Percentiles rank a stretch among this genome's conserved stretches.
These are phyloP conservation scores for Pseudotriccus pelzelni DNA, from an alignment of 2,797 vertebrate species.

Conservation along the genomic window DNA sequence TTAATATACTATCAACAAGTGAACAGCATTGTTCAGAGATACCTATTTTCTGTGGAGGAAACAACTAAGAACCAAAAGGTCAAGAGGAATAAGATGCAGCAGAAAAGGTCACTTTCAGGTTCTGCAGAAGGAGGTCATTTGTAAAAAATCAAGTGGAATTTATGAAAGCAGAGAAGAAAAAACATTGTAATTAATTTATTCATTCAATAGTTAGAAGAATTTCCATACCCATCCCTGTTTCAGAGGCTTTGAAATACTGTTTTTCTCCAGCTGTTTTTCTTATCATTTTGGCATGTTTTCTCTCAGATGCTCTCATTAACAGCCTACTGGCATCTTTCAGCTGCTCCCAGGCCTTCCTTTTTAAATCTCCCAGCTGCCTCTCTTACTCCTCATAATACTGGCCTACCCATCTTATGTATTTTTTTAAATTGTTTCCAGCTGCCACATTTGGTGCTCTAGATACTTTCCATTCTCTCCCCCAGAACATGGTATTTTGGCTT, in stretches of 20 bases:
- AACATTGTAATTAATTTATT: not conserved
- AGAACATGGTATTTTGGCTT: conserved; percentile 35
- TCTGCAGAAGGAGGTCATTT: not conserved
- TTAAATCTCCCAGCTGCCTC: conserved; percentile 73
- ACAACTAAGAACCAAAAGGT: not conserved
- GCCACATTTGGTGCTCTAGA: conserved; percentile 59
- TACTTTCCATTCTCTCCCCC: conserved; percentile 35
- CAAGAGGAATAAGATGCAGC: not conserved
- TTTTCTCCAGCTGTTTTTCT: conserved; percentile 65
- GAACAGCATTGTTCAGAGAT: not conserved
- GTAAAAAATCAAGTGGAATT: not conserved
- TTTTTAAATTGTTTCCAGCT: conserved; percentile 62
- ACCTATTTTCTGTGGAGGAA: not conserved
- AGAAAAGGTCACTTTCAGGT: not conserved
- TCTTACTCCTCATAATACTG: conserved; percentile 40
- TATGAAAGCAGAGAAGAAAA: not conserved
- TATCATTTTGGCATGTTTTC: conserved; percentile 55
- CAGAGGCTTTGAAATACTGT: conserved; percentile 14
- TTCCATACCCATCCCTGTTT: not conserved
- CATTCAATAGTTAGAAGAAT: not conserved
- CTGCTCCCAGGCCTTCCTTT: conserved; percentile 52
- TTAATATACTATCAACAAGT: not conserved
- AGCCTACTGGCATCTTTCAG: conserved; percentile 55
- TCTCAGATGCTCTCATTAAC: not conserved
- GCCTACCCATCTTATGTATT: conserved; percentile 32